A percentile compares a stretch with the other conserved stretches of the same genome.
Conservation (phyloP, 2,888 invertebrate genomes). For the Rhodophaea formosa region DNA sequence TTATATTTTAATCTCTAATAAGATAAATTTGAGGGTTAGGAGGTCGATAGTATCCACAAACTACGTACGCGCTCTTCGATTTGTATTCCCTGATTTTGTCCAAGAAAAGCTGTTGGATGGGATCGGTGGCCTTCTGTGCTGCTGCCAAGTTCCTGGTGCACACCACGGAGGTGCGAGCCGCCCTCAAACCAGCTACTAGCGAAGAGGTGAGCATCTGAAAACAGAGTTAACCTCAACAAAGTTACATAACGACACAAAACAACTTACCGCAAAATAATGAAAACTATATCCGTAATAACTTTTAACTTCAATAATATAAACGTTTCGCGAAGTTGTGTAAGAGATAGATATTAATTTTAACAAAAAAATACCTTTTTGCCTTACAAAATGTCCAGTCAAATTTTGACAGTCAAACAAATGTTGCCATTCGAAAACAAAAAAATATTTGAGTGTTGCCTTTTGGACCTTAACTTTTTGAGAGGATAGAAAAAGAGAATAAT, state of each 20-base stretch:
- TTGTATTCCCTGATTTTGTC: conserved; percentile 96
- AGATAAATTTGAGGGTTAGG: too few species aligned
- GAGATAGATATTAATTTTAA: background rate
- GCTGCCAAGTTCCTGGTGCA: conserved; percentile 87
- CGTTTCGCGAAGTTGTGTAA: background rate
- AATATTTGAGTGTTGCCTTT: background rate
- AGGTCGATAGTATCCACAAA: background rate
- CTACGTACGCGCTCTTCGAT: conserved; percentile 90
- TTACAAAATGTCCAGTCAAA: conserved; percentile 33
- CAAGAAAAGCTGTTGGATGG: conserved; percentile 95
- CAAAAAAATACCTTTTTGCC: conserved; percentile 43
- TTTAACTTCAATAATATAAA: background rate
- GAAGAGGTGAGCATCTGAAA: conserved; percentile 82
- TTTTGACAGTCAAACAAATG: conserved; percentile 39
- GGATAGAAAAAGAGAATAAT: too few species aligned
- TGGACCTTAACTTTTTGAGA: too few species aligned
- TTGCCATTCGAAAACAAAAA: conserved; percentile 14
- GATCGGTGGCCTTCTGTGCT: conserved; percentile 89
- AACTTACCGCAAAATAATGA: conserved; percentile 18
- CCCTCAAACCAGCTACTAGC: conserved; percentile 72
- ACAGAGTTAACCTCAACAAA: conserved; percentile 58
- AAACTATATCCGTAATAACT: conserved; percentile 16
- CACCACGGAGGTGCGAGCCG: conserved; percentile 72
- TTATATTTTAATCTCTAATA: too few species aligned
- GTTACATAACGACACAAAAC: conserved; percentile 54